Conservation (phyloP, 2,113 vertebrate genomes). For the Hyperopisus bebe region DNA sequence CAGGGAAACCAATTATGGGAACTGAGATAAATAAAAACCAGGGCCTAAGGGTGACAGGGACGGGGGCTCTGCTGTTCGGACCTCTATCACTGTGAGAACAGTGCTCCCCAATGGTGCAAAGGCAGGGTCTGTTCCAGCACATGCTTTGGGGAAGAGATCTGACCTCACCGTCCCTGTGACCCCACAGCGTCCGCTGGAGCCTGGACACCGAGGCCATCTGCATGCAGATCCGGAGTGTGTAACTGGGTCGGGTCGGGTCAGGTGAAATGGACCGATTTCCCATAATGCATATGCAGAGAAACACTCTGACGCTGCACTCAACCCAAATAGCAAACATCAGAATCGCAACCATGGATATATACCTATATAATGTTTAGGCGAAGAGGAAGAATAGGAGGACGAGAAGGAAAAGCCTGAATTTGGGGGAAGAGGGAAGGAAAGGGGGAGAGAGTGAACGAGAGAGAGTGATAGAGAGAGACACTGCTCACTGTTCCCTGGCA, state of each 20-base stretch:
- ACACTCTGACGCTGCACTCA: background rate
- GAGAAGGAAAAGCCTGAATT: background rate
- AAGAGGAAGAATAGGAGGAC: background rate
- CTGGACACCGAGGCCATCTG: background rate
- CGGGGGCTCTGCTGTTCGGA: background rate
- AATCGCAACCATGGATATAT: background rate
- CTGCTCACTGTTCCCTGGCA: constrained; percentile 8
- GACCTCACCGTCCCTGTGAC: background rate
- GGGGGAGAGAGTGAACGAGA: background rate
- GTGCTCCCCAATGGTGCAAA: background rate
- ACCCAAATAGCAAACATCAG: background rate
- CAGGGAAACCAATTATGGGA: background rate
- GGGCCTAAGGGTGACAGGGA: background rate
- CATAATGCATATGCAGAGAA: background rate
- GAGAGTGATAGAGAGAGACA: background rate
- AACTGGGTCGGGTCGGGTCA: background rate
- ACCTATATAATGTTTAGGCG: background rate
- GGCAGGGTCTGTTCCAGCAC: background rate
- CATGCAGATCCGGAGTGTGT: background rate
- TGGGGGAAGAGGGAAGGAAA: background rate
- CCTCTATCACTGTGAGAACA: background rate
- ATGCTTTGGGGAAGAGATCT: background rate
- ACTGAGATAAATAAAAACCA: background rate
- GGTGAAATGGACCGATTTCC: background rate
- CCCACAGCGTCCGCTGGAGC: background rate